phyloP scores from a whole-genome alignment of 2,797 vertebrate genomes.

The Sylvia borin region DNA sequence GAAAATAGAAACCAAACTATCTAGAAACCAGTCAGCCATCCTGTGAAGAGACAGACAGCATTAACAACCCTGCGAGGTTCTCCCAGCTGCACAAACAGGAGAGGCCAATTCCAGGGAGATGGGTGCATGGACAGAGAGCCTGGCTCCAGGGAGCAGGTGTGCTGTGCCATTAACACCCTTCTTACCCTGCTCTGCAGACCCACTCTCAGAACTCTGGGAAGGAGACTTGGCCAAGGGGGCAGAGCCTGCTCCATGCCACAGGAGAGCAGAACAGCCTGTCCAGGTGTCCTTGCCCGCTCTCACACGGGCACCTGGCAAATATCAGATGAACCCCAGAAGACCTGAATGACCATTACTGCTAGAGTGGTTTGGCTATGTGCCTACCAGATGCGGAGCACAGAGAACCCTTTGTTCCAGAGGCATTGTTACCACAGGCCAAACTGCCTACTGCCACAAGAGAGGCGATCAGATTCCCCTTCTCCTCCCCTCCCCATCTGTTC shows the following conservation, averaged over 20 bases:
- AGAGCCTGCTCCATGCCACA: background rate
- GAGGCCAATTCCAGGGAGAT: background rate
- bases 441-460: constrained; percentile 58
- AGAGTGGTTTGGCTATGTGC: constrained; percentile 35
- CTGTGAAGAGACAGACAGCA: background rate
- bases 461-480: constrained; percentile 69
- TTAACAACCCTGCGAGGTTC: background rate
- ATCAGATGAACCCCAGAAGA: constrained; percentile 41
- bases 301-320: background rate
- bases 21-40: background rate
- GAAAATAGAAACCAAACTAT: background rate
- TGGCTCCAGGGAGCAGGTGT: background rate
- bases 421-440: constrained; percentile 61
- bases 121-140: background rate
- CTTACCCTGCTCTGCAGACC: background rate
- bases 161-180: background rate
- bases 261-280: background rate
- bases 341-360: constrained; percentile 52
- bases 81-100: background rate
- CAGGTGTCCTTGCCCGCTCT: constrained; percentile 1
- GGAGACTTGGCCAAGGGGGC: background rate
- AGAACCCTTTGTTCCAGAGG: constrained; percentile 67
- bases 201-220: background rate
- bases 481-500: constrained; percentile 71
- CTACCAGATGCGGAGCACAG: constrained; percentile 66